Evolutionary conservation across 2,797 vertebrate genomes (phyloP).

Genomic region (Phataginus tricuspis): DNA sequence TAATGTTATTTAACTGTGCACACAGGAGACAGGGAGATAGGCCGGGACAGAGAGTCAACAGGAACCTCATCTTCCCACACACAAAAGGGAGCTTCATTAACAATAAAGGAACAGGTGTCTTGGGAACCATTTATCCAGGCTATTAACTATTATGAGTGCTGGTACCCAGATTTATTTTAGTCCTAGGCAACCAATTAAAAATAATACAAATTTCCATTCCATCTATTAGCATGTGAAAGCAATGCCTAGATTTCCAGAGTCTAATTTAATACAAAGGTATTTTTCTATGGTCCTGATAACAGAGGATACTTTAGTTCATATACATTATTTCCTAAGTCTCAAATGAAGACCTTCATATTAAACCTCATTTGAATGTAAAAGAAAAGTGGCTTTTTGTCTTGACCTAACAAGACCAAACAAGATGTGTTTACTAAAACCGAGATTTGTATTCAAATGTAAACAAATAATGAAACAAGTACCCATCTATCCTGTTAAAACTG

Average conservation of each 20-base stretch:
- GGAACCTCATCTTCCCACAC: conserved; percentile 77
- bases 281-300: conserved; percentile 57
- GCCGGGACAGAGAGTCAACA: conserved; percentile 68
- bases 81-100: conserved; percentile 71
- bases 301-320: conserved; percentile 35
- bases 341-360: conserved; percentile 29
- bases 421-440: conserved; percentile 14
- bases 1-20: conserved; percentile 79
- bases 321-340: conserved; percentile 29
- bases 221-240: conserved; percentile 71
- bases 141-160: conserved; percentile 75
- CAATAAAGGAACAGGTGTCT: conserved; percentile 77
- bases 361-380: conserved; percentile 48
- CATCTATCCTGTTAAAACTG: conserved; percentile 10
- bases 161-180: conserved; percentile 74
- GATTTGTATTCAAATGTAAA: conserved; percentile 53
- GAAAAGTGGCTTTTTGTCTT: background rate
- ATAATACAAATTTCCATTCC: conserved; percentile 71
- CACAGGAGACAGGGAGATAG: conserved; percentile 79
- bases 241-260: conserved; percentile 53
- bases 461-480: conserved; percentile 34
- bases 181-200: conserved; percentile 79
- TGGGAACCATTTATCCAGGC: conserved; percentile 70
- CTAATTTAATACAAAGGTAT: conserved; percentile 65
- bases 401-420: conserved; percentile 49